Base-by-base conservation (phyloP, 2,888 invertebrate genomes). In the Diloba caeruleocephala region DNA sequence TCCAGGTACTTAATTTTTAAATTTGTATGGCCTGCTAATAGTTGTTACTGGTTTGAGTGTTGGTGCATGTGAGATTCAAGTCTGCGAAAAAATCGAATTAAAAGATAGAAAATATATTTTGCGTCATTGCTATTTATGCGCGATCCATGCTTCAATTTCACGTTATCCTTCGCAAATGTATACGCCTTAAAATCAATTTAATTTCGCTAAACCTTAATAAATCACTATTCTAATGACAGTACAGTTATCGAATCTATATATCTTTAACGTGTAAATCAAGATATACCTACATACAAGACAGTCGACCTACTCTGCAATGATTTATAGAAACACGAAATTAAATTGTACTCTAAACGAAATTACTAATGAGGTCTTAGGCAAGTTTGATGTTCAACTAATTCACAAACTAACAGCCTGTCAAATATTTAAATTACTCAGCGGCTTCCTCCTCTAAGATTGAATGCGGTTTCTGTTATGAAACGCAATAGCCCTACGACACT, bases 401-500 rank as follows among this genome's bases (percentile, higher is more conserved):
- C 71, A 60, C 69, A 58, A 68, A 57, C 69, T 76, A 82, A 78
- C 76, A 72, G 74, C 57, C 76, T 83, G 88, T 87, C 90, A 88
- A 90, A 89, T 85, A 87, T 89, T 87, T 87, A 88, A 89, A 90
- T 90, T 88, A 74, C 63, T 41, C 59, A n/a, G 74, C 76, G 76
- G 82, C 86, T 89, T 89, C 88, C 88, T 89, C 71, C 76, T 87
- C 78, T 79, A 69, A 82, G 81, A 90, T 90, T 90, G 90, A 85
- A 86, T 89, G 89, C 82, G 90, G 89, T 89, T 88, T 76, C 62
- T 67, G 66, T 87, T 86, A 81, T 76, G 74, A 85, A 79, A 81
- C 64, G 72, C 87, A 80, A 84, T 75, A 69, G 66, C 68, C 72
- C 72, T 71, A 61, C 61, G 56, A 41, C 49, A 59, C 74, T 50